Base-by-base conservation (phyloP, 2,797 vertebrate species). In the Numenius phaeopus region DNA sequence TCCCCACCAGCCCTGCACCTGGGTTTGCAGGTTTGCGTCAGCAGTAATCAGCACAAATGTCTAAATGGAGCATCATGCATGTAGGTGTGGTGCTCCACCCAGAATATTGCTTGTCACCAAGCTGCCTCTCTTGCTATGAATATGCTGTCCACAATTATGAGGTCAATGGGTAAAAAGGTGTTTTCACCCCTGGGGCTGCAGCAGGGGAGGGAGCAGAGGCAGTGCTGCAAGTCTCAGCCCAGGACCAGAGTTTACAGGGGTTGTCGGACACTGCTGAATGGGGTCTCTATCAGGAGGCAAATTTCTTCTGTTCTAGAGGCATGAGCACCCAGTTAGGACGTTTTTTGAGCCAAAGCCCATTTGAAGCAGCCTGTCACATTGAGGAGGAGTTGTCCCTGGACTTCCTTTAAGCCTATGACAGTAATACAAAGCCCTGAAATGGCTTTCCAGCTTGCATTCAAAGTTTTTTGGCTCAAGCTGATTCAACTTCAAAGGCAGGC, bases 401-500 rank as follows among this genome's bases (percentile, higher is more conserved):
- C 67, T 95, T 83, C 46, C 46, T 55, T 91, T 94, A 94, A 97
- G 83, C 39, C 62, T 49, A 11, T 90, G 93, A 86, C 93, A 84
- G 72, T 55, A 86, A 88, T 47, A 89, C 58, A 95, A 91, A 95
- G 73, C 66, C 47, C 70, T 3, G 2, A 86, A 91, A 94, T 55
- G 77, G 32, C 83, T 95, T 95, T 94, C 82, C 80, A 94, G 73
- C 82, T 90, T 79, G 70, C 54, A 58, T 79, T 90, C 87, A 88
- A n/a, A 83, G 76, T 47, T 90, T 91, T 95, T 95, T 96, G 96
- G 94, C 90, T 96, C 22, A 4, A 70, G 70, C 40, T 79, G 77
- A 93, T 95, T 76, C 0, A 0, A 95, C 94, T 97, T 96, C 94
- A 97, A 97, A 97, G 79, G 73, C 87, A 91, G 85, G 77, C 82